phyloP scores from a whole-genome alignment of 2,113 vertebrate species.

The Actinemys pallida region DNA sequence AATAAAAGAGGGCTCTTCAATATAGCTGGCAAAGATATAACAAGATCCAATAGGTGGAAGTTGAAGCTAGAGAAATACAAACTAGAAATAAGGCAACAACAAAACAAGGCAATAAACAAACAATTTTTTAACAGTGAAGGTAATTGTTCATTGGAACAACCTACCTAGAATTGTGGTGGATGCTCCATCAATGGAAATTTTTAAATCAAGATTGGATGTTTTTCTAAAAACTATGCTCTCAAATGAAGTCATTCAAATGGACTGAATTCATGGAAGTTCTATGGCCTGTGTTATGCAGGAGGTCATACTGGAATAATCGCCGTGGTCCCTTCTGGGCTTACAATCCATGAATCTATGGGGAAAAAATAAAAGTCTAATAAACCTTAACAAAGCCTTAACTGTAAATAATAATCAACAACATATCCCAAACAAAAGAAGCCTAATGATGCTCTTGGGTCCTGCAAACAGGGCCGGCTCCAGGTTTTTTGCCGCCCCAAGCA shows the following conservation, averaged over 20 bases:
- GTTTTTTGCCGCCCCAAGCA: no score
- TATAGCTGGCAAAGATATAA: not conserved
- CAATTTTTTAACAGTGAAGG: not conserved
- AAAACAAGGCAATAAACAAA: not conserved
- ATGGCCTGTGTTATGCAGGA: fast-evolving
- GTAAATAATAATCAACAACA: not conserved
- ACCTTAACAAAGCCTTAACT: not conserved
- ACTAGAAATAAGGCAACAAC: not conserved
- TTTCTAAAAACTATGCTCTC: not conserved
- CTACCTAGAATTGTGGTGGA: not conserved
- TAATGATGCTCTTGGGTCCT: not conserved
- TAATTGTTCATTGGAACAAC: not conserved
- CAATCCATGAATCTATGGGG: not conserved
- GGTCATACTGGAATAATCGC: not conserved
- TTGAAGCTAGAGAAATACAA: not conserved
- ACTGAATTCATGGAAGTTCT: not conserved
- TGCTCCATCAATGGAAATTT: not conserved
- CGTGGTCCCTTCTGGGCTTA: not conserved
- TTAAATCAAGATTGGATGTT: not conserved
- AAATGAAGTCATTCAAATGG: not conserved
- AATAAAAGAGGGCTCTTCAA: not conserved
- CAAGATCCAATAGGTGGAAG: not conserved
- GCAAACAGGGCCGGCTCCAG: not conserved
- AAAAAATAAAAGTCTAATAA: not conserved
- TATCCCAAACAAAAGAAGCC: conserved; percentile 39